These are phyloP conservation scores for Ciconia boyciana DNA, from an alignment of 2,113 vertebrate genomes.

Conservation along the genomic window DNA sequence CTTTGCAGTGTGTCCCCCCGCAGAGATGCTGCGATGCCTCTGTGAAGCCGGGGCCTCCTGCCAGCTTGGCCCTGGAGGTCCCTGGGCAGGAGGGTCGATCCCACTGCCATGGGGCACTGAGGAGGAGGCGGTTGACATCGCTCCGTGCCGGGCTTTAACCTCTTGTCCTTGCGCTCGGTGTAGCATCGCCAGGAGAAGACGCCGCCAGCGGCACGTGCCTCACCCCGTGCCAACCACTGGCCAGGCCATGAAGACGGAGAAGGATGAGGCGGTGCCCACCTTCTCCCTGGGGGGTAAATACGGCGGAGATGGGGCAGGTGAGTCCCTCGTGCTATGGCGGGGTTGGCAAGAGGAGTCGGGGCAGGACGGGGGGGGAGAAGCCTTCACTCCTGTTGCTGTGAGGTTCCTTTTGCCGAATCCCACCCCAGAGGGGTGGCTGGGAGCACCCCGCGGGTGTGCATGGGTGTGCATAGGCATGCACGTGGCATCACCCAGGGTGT, in stretches of 20 bases:
- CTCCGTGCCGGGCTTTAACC: not conserved
- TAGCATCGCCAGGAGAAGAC: not conserved
- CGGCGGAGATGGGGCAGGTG: not conserved
- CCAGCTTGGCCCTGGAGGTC: not conserved
- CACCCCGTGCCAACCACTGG: not conserved
- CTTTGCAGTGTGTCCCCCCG: rapidly evolving
- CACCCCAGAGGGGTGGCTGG: not conserved
- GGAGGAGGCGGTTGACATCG: rapidly evolving
- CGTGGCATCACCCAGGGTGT: rapidly evolving
- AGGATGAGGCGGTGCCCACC: not conserved
- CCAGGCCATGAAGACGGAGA: constrained; percentile 36
- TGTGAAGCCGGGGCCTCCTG: not conserved
- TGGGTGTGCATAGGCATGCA: rapidly evolving
- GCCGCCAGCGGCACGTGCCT: rapidly evolving
- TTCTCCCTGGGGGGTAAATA: constrained; percentile 50
- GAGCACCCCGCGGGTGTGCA: not conserved
- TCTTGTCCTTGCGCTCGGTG: not conserved
- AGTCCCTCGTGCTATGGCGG: not conserved
- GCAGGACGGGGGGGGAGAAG: not conserved
- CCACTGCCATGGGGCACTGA: rapidly evolving
- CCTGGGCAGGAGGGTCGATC: rapidly evolving
- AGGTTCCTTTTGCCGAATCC: not conserved
- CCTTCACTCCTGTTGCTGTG: not conserved
- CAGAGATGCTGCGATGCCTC: not conserved
- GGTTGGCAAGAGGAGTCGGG: rapidly evolving